Evolutionary conservation across 2,113 vertebrate genomes (phyloP).

Genomic region (Tor tambroides): DNA sequence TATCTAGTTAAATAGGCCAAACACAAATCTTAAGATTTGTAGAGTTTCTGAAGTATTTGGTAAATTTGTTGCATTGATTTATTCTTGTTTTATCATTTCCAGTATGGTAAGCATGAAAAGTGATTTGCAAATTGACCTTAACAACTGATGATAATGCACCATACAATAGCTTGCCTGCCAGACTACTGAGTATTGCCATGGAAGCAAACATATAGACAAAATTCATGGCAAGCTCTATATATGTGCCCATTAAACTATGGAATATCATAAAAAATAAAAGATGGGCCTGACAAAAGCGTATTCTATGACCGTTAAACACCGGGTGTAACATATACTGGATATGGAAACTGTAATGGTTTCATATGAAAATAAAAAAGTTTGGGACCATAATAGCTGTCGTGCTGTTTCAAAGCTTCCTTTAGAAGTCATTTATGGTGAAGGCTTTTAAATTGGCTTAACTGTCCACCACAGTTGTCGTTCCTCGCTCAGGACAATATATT

Average conservation of each 20-base stretch:
- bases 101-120: neutral
- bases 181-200: slow-evolving; percentile 66
- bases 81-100: neutral
- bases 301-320: slow-evolving; percentile 69
- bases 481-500: slow-evolving; percentile 71
- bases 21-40: neutral
- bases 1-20: neutral
- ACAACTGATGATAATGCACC: neutral
- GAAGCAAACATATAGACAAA: slow-evolving; percentile 66
- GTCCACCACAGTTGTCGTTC: slow-evolving; percentile 67
- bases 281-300: slow-evolving; percentile 71
- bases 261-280: slow-evolving; percentile 68
- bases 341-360: slow-evolving; percentile 76
- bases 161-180: slow-evolving; percentile 17
- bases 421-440: slow-evolving; percentile 72
- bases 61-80: neutral
- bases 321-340: slow-evolving; percentile 69
- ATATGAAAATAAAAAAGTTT: slow-evolving; percentile 73
- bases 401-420: slow-evolving; percentile 72
- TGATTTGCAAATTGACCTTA: neutral
- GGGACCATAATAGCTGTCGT: slow-evolving; percentile 73
- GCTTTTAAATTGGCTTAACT: slow-evolving; percentile 71
- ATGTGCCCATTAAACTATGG: slow-evolving; percentile 71
- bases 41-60: neutral
- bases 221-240: slow-evolving; percentile 64